Evolutionary conservation across 2,888 invertebrate species (phyloP).

Genomic region (Rosalia funebris): DNA sequence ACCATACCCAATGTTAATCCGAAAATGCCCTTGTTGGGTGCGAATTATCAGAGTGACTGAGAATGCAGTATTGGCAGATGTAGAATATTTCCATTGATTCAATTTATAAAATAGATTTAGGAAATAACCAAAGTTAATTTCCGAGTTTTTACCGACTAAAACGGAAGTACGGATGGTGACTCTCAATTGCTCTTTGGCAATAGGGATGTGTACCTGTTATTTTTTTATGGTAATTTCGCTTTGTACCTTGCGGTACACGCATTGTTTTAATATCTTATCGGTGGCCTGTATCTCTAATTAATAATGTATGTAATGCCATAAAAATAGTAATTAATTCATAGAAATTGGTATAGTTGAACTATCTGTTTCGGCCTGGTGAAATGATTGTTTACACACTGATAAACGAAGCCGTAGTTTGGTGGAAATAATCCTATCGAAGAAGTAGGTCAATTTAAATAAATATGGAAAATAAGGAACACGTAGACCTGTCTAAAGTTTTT

Average conservation of each 20-base stretch:
- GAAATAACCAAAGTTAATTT: slow-evolving; percentile 32
- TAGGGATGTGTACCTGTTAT: slow-evolving; percentile 32
- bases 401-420: too few relatives aligned
- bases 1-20: background rate
- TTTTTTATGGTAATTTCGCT: slow-evolving; percentile 25
- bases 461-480: too few relatives aligned
- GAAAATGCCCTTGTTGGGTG: slow-evolving; percentile 19
- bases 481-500: too few relatives aligned
- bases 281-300: slow-evolving; percentile 15
- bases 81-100: slow-evolving; percentile 12
- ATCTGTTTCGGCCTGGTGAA: too few relatives aligned
- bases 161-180: slow-evolving; percentile 44
- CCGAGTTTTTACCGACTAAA: slow-evolving; percentile 29
- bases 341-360: too few relatives aligned
- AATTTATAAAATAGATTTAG: slow-evolving; percentile 27
- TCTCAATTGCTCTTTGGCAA: slow-evolving; percentile 43
- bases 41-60: background rate
- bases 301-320: background rate
- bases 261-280: slow-evolving; percentile 14
- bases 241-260: slow-evolving; percentile 29
- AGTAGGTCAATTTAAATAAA: too few relatives aligned
- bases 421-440: too few relatives aligned
- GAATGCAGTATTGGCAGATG: slow-evolving; percentile 18
- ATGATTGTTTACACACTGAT: too few relatives aligned
- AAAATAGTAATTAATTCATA: background rate